These are phyloP conservation scores for Cosmia trapezina DNA, from an alignment of 2,888 invertebrate genomes.

Conservation along the genomic window DNA sequence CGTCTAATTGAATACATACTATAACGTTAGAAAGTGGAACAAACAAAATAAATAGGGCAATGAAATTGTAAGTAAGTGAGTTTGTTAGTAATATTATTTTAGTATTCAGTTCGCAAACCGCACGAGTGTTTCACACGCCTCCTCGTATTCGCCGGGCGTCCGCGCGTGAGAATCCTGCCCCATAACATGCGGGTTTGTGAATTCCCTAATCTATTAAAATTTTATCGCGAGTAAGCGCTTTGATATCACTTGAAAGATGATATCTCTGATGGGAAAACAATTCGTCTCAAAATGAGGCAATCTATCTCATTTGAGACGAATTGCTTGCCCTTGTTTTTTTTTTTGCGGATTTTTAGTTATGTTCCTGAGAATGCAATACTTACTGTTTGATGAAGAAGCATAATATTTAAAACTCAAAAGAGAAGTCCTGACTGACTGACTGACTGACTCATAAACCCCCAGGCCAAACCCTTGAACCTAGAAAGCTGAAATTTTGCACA, in stretches of 20 bases:
- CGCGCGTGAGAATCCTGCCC: slow-evolving; percentile 79
- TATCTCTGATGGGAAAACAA: slow-evolving; percentile 17
- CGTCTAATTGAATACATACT: slow-evolving; percentile 50
- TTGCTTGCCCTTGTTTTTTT: neutral
- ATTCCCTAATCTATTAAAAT: slow-evolving; percentile 48
- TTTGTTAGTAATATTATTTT: slow-evolving; percentile 62
- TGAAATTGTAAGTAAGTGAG: slow-evolving; percentile 83
- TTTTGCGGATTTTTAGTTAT: neutral
- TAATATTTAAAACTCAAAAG: neutral
- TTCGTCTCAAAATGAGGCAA: slow-evolving; percentile 6
- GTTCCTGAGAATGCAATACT: neutral
- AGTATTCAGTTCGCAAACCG: slow-evolving; percentile 85
- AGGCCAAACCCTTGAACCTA: no score
- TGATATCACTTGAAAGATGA: slow-evolving; percentile 3
- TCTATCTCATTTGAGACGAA: no score
- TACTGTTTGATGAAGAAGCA: neutral
- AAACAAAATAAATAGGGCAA: slow-evolving; percentile 78
- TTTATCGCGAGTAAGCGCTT: slow-evolving; percentile 23
- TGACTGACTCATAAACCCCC: no score
- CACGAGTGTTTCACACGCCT: slow-evolving; percentile 84
- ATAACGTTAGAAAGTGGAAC: slow-evolving; percentile 64
- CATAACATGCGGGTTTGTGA: slow-evolving; percentile 72
- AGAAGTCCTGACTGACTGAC: no score
- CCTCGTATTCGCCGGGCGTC: slow-evolving; percentile 79
- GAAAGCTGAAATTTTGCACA: no score